Evolutionary conservation across 2,113 vertebrate genomes (phyloP), one percentile per base, ranked within the genome.

Genomic region (Perccottus glenii): DNA sequence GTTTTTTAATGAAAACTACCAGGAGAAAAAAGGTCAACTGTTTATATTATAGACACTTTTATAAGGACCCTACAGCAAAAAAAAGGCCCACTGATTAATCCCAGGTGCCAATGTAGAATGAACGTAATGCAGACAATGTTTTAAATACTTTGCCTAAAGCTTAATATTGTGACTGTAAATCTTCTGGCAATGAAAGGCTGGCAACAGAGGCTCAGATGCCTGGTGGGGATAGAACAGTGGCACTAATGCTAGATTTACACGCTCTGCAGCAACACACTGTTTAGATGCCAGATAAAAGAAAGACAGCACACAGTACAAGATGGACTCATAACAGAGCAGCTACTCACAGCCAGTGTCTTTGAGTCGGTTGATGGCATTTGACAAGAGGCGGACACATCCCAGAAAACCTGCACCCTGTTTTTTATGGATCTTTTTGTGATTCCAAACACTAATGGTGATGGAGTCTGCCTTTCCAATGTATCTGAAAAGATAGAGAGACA

Each of bases 401-500:
- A 99, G 93, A 90, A 99, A 99, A 36, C 98, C 98, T 35, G 98
- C 98, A 10, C 98, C 98, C 84, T 99, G 98, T 87, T 99, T 99
- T 94, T 99, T 99, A 90, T 99, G 98, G 76, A 99, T 98, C 91
- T 99, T 99, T 92, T 99, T 99, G 90, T 98, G 96, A 91, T 99
- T 99, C 98, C 98, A 99, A 40, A 99, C 95, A 1, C 98, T 99
- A 90, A 99, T 99, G 0, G 98, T 99, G 88, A 99, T 98, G 33
- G 98, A 99, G 89, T 99, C 98, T 0, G 97, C 95, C 80, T 98
- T 99, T 73, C 98, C 97, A 64, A 99, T 99, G 60, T 99, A 99
- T 75, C 98, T 99, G 88, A 67, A 36, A 73, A 3, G 16, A 19
- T 16, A 58, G 16, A 45, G 16, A 81, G 6, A 27, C 2, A 4